Evolutionary conservation across 2,888 invertebrate species (phyloP).

Genomic region (Volucella zonaria): DNA sequence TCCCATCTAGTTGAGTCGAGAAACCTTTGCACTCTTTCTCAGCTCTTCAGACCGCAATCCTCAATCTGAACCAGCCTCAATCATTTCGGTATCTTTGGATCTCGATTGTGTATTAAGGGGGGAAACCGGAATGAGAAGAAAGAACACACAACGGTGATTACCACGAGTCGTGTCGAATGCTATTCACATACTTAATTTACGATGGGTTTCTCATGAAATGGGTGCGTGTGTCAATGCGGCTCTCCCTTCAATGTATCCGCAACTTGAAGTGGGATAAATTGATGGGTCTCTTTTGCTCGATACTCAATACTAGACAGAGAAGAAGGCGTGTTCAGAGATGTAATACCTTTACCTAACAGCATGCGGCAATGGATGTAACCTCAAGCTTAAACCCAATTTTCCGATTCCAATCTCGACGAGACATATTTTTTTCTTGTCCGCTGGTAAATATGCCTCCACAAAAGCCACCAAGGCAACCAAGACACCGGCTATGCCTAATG

Average conservation of each 20-base stretch:
- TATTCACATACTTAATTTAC: conserved; percentile 55
- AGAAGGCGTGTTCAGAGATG: conserved; percentile 44
- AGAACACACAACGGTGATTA: conserved; percentile 30
- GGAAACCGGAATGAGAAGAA: conserved; percentile 17
- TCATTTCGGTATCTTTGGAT: conserved; percentile 29
- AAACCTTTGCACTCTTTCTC: background rate
- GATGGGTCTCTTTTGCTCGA: conserved; percentile 34
- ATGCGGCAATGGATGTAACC: conserved; percentile 39
- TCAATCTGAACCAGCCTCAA: background rate
- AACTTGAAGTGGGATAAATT: conserved; percentile 60
- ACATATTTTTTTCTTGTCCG: conserved; percentile 70
- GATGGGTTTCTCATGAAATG: conserved; percentile 49
- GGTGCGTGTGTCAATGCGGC: conserved; percentile 62
- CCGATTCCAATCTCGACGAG: conserved; percentile 66
- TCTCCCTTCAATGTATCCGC: conserved; percentile 32
- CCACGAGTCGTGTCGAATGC: conserved; percentile 48
- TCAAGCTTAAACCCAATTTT: conserved; percentile 52
- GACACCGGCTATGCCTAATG: background rate
- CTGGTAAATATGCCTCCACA: conserved; percentile 68
- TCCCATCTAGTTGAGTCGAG: conserved; percentile 28
- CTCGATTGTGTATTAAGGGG: background rate
- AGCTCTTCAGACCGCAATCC: conserved; percentile 1
- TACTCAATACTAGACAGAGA: conserved; percentile 24
- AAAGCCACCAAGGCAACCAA: conserved; percentile 3
- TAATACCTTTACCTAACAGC: conserved; percentile 40